Evolutionary conservation across 2,888 invertebrate species (phyloP), one percentile per base, ranked within the genome.

Genomic region (Trichogramma evanescens): DNA sequence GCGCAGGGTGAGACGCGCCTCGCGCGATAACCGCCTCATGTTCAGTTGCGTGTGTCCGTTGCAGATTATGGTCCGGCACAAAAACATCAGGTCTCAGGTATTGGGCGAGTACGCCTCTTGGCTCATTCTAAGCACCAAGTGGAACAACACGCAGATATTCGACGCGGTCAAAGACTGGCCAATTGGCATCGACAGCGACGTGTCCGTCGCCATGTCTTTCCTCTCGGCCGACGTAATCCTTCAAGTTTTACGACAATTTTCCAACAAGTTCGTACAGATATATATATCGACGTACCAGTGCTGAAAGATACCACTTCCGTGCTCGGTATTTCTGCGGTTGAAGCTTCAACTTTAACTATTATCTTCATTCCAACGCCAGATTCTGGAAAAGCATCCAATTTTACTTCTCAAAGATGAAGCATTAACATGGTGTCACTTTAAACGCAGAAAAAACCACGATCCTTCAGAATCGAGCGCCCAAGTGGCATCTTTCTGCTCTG

Each of bases 101-200:
- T 76, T 73, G 58, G 74, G 75, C 56, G 72, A 76, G 49, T 77
- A 76, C 56, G 63, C 73, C 6, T 78, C 78, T 1, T 78, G 78
- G 78, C 63, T 78, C 13, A 55, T 78, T 62, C 66, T 78, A 51
- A 73, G 72, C 3, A 67, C 69, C 8, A 70, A 69, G 45, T 67
- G 69, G 13, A 69, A 68, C 3, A 71, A 72, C 42, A 66, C 70
- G 0, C 68, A 71, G n/a, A 72, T 75, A 45, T 74, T 77, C 52
- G 66, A 69, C 2, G 64, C 71, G 10, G 65, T 78, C 6, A 67
- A 73, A 40, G 70, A 74, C 60, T 66, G 78, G 53, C 73, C 74
- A 13, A 73, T 78, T 44, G 76, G 77, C 6, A 73, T 77, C 41
- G 76, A 78, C 52, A 76, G 75, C 41, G 78, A 78, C n/a, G 74